A percentile compares a stretch with the other conserved stretches of the same genome.
phyloP scores from a whole-genome alignment of 2,888 invertebrate species.

The Ophioninae sp. region DNA sequence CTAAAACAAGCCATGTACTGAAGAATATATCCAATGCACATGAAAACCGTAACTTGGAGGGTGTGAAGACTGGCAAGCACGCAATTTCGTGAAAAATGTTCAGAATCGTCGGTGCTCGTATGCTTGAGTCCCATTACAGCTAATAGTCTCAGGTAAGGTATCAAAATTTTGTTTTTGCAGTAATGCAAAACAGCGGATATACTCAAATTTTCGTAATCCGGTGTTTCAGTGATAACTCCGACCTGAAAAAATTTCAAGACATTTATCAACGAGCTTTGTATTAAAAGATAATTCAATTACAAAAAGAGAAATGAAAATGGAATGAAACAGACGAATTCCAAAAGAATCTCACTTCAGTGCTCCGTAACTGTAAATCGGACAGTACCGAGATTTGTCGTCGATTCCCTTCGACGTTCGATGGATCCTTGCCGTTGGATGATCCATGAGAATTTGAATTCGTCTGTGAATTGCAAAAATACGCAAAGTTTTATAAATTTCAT shows the following conservation, averaged over 20 bases:
- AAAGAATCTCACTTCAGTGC: conserved; percentile 74
- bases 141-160: conserved; percentile 88
- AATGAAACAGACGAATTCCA: not conserved
- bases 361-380: conserved; percentile 76
- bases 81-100: conserved; percentile 84
- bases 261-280: conserved; percentile 11
- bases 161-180: conserved; percentile 91
- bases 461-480: conserved; percentile 65
- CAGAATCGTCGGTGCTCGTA: conserved; percentile 84
- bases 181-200: conserved; percentile 90
- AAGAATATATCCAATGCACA: conserved; percentile 88
- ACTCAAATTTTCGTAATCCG: conserved; percentile 86
- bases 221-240: conserved; percentile 87
- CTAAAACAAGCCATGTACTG: conserved; percentile 91
- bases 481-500: not conserved
- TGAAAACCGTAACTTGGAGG: conserved; percentile 85
- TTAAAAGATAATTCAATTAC: conserved; percentile 58
- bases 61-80: conserved; percentile 87
- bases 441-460: conserved; percentile 70
- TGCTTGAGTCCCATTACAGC: conserved; percentile 90
- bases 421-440: conserved; percentile 73
- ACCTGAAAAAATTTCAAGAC: conserved; percentile 81
- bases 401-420: conserved; percentile 64
- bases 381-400: conserved; percentile 72
- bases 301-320: not conserved